Evolutionary conservation across 2,888 invertebrate genomes (phyloP), one percentile per base, ranked within the genome.

Genomic region (Metallyticus violacea): DNA sequence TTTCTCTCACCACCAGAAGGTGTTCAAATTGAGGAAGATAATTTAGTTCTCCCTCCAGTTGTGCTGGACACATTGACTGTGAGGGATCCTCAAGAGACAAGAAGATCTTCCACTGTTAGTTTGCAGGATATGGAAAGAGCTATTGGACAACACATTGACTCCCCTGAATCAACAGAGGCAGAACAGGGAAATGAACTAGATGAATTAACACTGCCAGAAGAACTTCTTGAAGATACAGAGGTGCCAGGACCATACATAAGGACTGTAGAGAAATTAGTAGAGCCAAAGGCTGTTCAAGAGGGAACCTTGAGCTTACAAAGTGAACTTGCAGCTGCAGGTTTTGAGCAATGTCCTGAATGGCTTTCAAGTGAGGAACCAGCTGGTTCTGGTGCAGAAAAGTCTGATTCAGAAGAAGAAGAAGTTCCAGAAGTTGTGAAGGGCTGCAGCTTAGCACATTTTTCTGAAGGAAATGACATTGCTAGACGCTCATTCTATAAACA

Each of bases 391-490:
- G n/a, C 28, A 82, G 7, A 22, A 26, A 76, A 15, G 6, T 26
- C 77, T 28, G 90, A 30, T 89, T 89, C 89, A 0, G 90, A 90
- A 84, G 90, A 89, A 77, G 90, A 89, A 79, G 90, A 90, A 62
- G 88, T 79, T n/a, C 86, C 88, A 85, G 89, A 89, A 87, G 86
- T 90, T 27, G 89, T 94, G 81, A 95, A 95, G 89, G 96, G 95
- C 90, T 96, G 96, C 91, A 96, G 96, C 90, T 92, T 97, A 89
- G 97, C 97, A 0, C 95, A 96, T 89, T 97, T 97, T 90, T 96
- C 96, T 87, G 97, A 97, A 92, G 97, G 96, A 26, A 97, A 94
- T 91, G 97, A 97, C 91, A 97, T 97, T 88, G 96, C 96, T 0
- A 93, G 96, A 81, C 94, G 95, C 90, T 97, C 97, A 2, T 96